Evolutionary conservation across 1,140 invertebrate genomes (phyloP).

Genomic region (Periplaneta americana): DNA sequence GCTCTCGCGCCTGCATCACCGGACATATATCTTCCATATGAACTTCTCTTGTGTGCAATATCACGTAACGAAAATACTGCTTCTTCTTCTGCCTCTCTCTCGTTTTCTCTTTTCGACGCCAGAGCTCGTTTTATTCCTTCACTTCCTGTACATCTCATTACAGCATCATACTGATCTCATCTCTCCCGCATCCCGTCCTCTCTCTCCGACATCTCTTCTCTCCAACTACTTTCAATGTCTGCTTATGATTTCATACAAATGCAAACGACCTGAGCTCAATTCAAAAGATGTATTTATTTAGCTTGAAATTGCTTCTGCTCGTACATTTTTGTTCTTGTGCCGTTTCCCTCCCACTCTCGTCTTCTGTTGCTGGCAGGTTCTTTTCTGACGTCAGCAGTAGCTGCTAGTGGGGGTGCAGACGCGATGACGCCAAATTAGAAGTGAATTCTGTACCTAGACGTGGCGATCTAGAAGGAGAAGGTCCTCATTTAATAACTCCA

Average conservation of each 20-base stretch:
- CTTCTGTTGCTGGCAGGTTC: neutral
- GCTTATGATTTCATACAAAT: neutral
- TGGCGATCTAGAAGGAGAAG: neutral
- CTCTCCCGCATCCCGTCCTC: neutral
- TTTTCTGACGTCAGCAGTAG: neutral
- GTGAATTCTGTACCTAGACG: neutral
- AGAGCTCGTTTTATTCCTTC: neutral
- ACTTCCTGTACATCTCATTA: neutral
- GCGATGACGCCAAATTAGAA: neutral
- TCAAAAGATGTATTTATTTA: neutral
- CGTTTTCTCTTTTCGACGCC: neutral
- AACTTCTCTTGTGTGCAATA: neutral
- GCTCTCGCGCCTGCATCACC: too few relatives aligned
- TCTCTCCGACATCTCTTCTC: too few relatives aligned
- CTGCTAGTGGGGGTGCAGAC: too few relatives aligned
- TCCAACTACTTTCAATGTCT: neutral
- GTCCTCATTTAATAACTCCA: too few relatives aligned
- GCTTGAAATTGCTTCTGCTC: neutral
- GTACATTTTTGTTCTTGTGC: neutral
- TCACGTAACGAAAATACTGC: neutral
- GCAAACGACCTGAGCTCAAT: neutral
- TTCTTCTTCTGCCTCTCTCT: neutral
- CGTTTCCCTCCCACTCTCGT: too few relatives aligned
- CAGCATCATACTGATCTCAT: neutral
- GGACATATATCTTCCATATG: neutral